Percentiles rank a stretch among this genome's conserved stretches.
These are phyloP conservation scores for Apostichopus japonicus DNA, from an alignment of 35 echinoderm and acorn worm species.

Conservation along the genomic window DNA sequence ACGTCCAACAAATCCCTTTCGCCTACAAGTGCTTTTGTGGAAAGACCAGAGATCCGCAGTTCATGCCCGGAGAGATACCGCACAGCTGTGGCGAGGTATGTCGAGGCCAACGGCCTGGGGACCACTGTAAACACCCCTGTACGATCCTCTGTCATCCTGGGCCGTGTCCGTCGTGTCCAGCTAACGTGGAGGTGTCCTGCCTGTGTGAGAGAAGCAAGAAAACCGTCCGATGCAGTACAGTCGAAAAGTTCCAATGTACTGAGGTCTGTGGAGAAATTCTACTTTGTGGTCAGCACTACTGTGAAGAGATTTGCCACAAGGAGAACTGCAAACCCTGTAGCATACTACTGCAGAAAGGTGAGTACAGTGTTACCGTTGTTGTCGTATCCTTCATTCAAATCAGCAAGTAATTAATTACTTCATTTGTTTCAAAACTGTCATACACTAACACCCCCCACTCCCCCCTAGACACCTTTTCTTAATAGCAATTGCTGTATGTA, in stretches of 20 bases:
- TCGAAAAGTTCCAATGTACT: slow-evolving; percentile 70
- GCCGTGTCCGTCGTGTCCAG: slow-evolving; percentile 90
- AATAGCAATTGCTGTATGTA: too few species aligned
- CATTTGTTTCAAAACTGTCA: too few species aligned
- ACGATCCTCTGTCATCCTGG: slow-evolving; percentile 97
- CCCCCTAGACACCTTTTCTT: too few species aligned
- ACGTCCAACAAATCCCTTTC: slow-evolving; percentile 68
- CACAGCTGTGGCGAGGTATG: slow-evolving; percentile 98
- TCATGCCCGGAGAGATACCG: slow-evolving; percentile 79
- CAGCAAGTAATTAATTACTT: too few species aligned
- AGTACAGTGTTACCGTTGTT: not conserved
- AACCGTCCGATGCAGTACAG: slow-evolving; percentile 77
- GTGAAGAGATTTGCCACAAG: slow-evolving; percentile 76
- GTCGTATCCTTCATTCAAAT: too few species aligned
- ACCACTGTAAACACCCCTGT: slow-evolving; percentile 82
- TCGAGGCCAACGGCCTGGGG: slow-evolving; percentile 67
- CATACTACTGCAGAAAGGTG: slow-evolving; percentile 76
- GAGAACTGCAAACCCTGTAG: slow-evolving; percentile 74
- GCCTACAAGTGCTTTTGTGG: slow-evolving; percentile 96
- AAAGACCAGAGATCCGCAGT: slow-evolving; percentile 76
- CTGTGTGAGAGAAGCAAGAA: slow-evolving; percentile 74
- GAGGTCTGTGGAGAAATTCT: slow-evolving; percentile 62
- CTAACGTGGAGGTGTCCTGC: slow-evolving; percentile 76
- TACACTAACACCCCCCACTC: too few species aligned
- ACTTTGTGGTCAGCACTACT: slow-evolving; percentile 83